Evolutionary conservation across 2,113 vertebrate species (phyloP).

Genomic region (Lasiurus borealis): DNA sequence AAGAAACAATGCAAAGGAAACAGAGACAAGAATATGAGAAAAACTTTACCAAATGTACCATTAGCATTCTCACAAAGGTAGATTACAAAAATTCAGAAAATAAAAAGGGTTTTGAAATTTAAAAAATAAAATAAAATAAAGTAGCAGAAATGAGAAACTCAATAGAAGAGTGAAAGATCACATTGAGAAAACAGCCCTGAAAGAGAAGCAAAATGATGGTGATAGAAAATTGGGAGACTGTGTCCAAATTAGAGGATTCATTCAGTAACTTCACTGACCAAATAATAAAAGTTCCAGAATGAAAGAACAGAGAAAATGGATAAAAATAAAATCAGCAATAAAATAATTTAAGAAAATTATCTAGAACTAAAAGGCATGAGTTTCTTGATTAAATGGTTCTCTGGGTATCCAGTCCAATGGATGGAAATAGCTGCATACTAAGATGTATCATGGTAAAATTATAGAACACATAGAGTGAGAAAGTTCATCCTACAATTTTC

Average conservation of each 20-base stretch:
- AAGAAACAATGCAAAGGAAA: neutral
- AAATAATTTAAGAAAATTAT: conserved; percentile 17
- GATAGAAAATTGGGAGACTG: neutral
- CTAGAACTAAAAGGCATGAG: neutral
- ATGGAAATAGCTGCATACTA: neutral
- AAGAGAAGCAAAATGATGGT: neutral
- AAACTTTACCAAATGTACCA: neutral
- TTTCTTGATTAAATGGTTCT: neutral
- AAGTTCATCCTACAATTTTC: neutral
- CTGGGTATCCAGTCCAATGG: neutral
- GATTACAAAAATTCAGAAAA: neutral
- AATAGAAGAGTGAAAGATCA: neutral
- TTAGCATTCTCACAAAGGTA: neutral
- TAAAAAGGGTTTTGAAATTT: neutral
- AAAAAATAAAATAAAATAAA: neutral
- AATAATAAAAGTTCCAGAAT: conserved; percentile 6
- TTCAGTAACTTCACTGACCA: neutral
- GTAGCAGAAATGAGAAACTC: neutral
- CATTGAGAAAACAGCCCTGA: neutral
- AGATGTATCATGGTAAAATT: neutral
- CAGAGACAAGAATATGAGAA: neutral
- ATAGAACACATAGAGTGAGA: neutral
- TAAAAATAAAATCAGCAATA: conserved; percentile 31
- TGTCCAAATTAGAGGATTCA: neutral
- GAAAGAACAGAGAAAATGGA: conserved; percentile 30